These are phyloP conservation scores for Labrus mixtus DNA, from an alignment of 2,113 vertebrate species.

Conservation along the genomic window DNA sequence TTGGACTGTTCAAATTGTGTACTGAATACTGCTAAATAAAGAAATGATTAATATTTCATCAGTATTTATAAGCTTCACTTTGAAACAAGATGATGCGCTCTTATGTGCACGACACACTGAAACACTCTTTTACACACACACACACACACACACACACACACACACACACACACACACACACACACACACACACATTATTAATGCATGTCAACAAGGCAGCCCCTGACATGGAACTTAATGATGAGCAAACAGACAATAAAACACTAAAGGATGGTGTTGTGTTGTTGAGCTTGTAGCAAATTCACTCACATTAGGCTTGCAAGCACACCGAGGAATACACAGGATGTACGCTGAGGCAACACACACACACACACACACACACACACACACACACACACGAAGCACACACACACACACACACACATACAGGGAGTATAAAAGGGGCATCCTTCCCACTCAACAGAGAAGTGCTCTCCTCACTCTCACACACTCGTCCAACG, in stretches of 20 bases:
- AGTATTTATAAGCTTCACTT: constrained; percentile 1
- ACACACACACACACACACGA: constrained; percentile 39
- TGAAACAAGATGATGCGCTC: background rate
- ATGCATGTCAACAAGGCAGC: constrained; percentile 7
- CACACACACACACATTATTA: constrained; percentile 2
- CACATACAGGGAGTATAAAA: constrained; percentile 78
- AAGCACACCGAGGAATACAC: constrained; percentile 45
- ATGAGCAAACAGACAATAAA: constrained; percentile 65
- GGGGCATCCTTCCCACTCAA: constrained; percentile 73
- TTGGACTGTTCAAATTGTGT: too few relatives aligned
- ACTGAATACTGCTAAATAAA: background rate
- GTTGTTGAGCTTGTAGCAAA: constrained; percentile 36
- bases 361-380: constrained; percentile 33
- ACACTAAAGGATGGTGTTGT: background rate
- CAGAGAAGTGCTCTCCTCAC: constrained; percentile 69
- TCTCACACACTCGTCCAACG: constrained; percentile 64
- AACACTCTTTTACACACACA: background rate
- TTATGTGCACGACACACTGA: background rate
- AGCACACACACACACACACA: constrained; percentile 37
- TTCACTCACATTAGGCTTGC: constrained; percentile 7
- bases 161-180: background rate
- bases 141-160: too few relatives aligned
- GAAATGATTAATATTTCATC: constrained; percentile 4
- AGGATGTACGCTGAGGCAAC: constrained; percentile 43
- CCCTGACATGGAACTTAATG: constrained; percentile 36